Base-by-base conservation (phyloP, 2,797 vertebrate species). In the Cynopterus sphinx region DNA sequence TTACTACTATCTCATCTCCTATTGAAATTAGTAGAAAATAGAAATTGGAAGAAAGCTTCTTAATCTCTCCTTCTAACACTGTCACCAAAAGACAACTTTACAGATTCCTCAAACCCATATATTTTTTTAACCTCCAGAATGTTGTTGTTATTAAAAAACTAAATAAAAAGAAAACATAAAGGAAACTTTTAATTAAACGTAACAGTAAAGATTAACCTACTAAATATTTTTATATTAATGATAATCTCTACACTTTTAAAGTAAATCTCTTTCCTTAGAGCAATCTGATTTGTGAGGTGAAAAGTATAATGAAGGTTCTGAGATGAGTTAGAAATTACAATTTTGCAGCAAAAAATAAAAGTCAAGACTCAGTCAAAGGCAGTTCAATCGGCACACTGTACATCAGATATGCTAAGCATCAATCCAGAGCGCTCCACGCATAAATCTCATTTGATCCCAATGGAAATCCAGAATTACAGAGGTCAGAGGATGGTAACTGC, bases 401-500 rank as follows among this genome's bases (percentile, higher is more conserved):
- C 61, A 91, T 91, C 75, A 89, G 67, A 41, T 73, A 94, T 36
- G 87, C 63, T 73, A 63, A n/a, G 55, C 71, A 33, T 41, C 75
- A 49, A 57, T 5, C 46, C 65, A 63, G 33, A 4, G 0, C 79
- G 63, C 21, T 11, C 67, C 16, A 0, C 1, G 1, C 78, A 95
- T 36, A 92, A 67, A 87, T 67, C 70, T 90, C 85, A 87, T 88
- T 71, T 86, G 94, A 92, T 93, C 90, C 63, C 89, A 88, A 88
- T 87, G 75, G 94, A 91, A 95, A 41, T 70, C 21, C 68, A 79
- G 46, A 68, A 57, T 87, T 87, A 85, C 12, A 28, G 59, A 88
- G 94, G 84, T 90, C 96, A 88, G 82, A 96, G 77, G 16, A 43
- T 88, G 92, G 90, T 84, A 96, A 94, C 94, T 92, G 81, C 43